Evolutionary conservation across 2,113 vertebrate species (phyloP).

Genomic region (Plectropomus leopardus): DNA sequence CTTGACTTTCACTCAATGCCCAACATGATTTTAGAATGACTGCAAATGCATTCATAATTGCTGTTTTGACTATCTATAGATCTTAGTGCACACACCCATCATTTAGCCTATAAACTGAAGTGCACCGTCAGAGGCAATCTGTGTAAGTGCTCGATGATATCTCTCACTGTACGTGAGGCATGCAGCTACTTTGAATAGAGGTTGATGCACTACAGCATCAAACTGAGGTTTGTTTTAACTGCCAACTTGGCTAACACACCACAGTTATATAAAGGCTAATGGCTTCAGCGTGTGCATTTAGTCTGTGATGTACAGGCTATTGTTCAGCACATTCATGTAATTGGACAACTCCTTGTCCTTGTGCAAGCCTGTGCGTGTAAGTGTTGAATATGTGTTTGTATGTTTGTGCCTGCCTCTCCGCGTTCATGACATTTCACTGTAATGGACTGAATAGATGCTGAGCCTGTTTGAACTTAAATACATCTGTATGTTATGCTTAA

Average conservation of each 20-base stretch:
- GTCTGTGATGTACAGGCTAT: constrained; percentile 43
- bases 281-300: constrained; percentile 54
- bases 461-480: background rate
- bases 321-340: constrained; percentile 39
- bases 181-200: constrained; percentile 10
- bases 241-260: constrained; percentile 48
- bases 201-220: constrained; percentile 19
- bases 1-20: background rate
- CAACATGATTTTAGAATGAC: background rate
- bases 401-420: constrained; percentile 28
- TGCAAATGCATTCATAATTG: constrained; percentile 1
- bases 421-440: constrained; percentile 24
- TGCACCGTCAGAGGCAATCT: background rate
- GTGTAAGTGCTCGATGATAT: constrained; percentile 27
- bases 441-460: background rate
- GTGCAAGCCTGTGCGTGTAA: constrained; percentile 11
- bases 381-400: constrained; percentile 14
- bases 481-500: background rate
- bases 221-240: constrained; percentile 54
- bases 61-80: constrained; percentile 23
- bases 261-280: constrained; percentile 67
- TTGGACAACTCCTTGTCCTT: constrained; percentile 26
- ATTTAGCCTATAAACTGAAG: constrained; percentile 21
- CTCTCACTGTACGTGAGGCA: background rate
- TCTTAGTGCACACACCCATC: constrained; percentile 13